Evolutionary conservation across 2,888 invertebrate genomes (phyloP), one percentile per base, ranked within the genome.

Genomic region (Andrena trimmerana): DNA sequence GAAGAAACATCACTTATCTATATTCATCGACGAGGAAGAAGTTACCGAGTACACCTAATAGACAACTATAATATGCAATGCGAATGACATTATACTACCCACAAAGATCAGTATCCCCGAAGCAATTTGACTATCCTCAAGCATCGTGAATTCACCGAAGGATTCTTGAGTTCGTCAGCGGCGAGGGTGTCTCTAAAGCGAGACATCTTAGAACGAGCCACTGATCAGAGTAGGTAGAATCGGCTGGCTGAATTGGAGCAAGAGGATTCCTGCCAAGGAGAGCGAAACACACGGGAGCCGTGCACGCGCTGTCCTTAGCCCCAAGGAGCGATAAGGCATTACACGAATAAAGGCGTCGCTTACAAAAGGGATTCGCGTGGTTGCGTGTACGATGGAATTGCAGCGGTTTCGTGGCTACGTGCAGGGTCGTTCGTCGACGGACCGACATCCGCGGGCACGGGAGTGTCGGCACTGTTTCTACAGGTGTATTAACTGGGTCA

Each of bases 401-500:
- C 77, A 66, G 42, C 60, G 20, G 77, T 50, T 79, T 68, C 59
- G 76, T 50, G 80, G 76, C 74, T 65, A 83, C 77, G 83, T 71
- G 70, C 70, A 79, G 75, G 69, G 73, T 70, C 74, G 60, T 84
- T 85, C 86, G 84, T 74, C 87, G 86, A 65, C 78, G 81, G 76
- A 59, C 59, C 79, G 82, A 79, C 69, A 86, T 86, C 68, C 67
- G 82, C 33, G 59, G 78, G 57, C 78, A 70, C 67, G 74, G 69
- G 71, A 81, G 85, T 85, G 81, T 83, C 78, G 80, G 83, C 86
- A 81, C 74, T 79, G 88, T 83, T 88, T 89, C 89, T 87, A 90
- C 91, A 91, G 92, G 89, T 90, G 86, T 91, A 90, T 85, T 91
- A 92, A 92, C 90, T 92, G 78, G 92, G 92, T 92, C 91, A 89